These are phyloP conservation scores for Girardia tigrina DNA, from an alignment of 2,888 invertebrate species.

Conservation along the genomic window DNA sequence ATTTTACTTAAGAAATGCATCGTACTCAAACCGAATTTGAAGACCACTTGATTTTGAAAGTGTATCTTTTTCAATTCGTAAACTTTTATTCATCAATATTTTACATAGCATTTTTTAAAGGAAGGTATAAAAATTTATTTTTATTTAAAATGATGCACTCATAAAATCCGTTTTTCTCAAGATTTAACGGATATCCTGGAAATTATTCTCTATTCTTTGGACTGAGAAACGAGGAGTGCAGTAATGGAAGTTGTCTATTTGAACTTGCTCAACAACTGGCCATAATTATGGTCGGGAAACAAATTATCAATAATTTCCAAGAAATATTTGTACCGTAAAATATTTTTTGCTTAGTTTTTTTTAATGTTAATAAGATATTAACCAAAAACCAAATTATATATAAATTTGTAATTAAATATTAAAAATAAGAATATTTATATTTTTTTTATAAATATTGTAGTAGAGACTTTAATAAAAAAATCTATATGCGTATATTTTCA, in stretches of 20 bases:
- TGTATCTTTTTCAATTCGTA: constrained; percentile 51
- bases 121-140: constrained; percentile 43
- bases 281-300: constrained; percentile 57
- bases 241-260: constrained; percentile 55
- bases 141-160: too few relatives aligned
- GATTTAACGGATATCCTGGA: constrained; percentile 53
- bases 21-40: constrained; percentile 51
- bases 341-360: too few relatives aligned
- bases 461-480: too few relatives aligned
- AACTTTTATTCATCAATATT: constrained; percentile 51
- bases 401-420: neutral
- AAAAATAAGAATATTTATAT: neutral
- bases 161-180: too few relatives aligned
- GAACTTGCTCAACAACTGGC: constrained; percentile 55
- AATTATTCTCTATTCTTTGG: constrained; percentile 53
- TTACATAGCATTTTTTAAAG: constrained; percentile 51
- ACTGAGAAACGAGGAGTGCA: constrained; percentile 46
- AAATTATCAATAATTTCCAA: constrained; percentile 55
- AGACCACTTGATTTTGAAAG: constrained; percentile 50
- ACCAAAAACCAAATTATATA: neutral
- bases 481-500: too few relatives aligned
- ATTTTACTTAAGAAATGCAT: constrained; percentile 46
- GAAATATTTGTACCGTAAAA: constrained; percentile 55
- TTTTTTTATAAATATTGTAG: too few relatives aligned
- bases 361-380: too few relatives aligned